Conservation (phyloP, 2,888 invertebrate species). For the Melipona bicolor region DNA sequence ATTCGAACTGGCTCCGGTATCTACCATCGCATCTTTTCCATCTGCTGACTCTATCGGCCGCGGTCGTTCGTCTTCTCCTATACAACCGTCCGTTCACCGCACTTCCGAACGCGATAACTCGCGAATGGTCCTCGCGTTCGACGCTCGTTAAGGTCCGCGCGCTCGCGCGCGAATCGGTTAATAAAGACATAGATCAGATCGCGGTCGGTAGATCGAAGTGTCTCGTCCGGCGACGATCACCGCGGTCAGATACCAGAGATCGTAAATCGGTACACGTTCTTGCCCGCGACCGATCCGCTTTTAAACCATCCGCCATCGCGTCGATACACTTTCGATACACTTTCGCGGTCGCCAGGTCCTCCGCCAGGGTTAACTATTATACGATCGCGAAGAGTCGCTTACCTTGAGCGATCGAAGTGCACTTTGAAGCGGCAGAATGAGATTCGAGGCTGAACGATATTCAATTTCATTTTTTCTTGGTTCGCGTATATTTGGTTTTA, state of each 20-base stretch:
- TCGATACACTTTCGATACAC: constrained; percentile 38
- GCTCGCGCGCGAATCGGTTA: constrained; percentile 38
- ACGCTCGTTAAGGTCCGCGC: constrained; percentile 50
- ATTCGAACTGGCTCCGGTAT: neutral
- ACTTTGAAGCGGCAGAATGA: neutral
- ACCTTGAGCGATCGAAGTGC: constrained; percentile 30
- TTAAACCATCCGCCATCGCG: constrained; percentile 34
- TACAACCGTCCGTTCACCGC: neutral
- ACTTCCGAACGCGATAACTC: constrained; percentile 12
- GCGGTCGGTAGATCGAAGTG: constrained; percentile 30
- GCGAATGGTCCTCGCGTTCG: constrained; percentile 29
- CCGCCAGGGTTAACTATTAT: constrained; percentile 1
- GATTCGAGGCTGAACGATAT: neutral
- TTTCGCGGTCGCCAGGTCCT: neutral
- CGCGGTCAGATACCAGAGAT: constrained; percentile 42
- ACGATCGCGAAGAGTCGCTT: constrained; percentile 29
- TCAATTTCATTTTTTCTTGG: neutral
- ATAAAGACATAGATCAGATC: constrained; percentile 66
- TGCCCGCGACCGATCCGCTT: constrained; percentile 37
- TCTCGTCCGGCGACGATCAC: constrained; percentile 36
- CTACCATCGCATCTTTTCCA: neutral
- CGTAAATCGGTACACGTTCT: constrained; percentile 56
- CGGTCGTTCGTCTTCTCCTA: neutral
- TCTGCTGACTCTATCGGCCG: neutral
- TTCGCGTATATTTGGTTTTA: neutral